Percentiles rank a stretch among this genome's conserved stretches.
These are phyloP conservation scores for Manis pentadactyla DNA, from an alignment of 2,797 vertebrate genomes.

Conservation along the genomic window DNA sequence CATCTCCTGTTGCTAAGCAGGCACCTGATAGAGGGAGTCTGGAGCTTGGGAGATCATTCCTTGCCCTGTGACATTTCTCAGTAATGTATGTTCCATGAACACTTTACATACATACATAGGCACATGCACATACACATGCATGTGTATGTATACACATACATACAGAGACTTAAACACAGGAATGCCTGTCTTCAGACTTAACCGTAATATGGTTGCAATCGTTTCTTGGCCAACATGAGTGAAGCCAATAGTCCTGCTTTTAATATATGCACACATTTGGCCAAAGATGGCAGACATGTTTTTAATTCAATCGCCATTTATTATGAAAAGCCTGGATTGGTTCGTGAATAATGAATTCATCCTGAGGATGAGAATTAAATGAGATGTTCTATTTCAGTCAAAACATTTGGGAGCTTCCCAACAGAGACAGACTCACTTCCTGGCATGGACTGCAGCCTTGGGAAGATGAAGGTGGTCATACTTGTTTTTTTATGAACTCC, in stretches of 20 bases:
- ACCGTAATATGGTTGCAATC: neutral
- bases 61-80: neutral
- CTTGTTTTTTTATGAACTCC: constrained; percentile 51
- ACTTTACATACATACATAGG: neutral
- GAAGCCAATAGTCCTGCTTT: constrained; percentile 23
- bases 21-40: neutral
- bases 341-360: constrained; percentile 66
- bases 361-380: constrained; percentile 45
- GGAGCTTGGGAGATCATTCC: neutral
- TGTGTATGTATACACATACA: neutral
- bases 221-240: neutral
- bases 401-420: constrained; percentile 62
- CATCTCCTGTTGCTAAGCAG: neutral
- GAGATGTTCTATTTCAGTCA: constrained; percentile 66
- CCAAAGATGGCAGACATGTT: constrained; percentile 48
- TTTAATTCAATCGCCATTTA: constrained; percentile 60
- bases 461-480: constrained; percentile 47
- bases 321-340: constrained; percentile 50
- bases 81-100: neutral
- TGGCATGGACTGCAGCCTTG: neutral
- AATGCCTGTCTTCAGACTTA: neutral
- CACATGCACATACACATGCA: neutral
- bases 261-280: constrained; percentile 42
- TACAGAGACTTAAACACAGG: neutral
- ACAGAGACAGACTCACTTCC: constrained; percentile 41